Conservation (phyloP, 2,113 vertebrate species). For the Gobiocypris rarus region DNA sequence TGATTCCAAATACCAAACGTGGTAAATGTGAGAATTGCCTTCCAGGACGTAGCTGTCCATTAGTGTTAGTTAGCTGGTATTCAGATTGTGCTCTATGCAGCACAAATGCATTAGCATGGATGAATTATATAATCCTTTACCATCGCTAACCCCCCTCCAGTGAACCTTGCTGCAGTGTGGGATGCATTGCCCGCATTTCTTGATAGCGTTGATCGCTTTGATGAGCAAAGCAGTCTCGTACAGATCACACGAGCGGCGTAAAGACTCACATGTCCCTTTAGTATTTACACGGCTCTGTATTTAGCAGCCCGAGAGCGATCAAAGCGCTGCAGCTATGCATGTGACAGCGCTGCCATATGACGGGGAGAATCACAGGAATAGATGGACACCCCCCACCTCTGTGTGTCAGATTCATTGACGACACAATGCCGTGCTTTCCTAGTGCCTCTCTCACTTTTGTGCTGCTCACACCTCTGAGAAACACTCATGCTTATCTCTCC, state of each 20-base stretch:
- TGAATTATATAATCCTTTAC: constrained; percentile 18
- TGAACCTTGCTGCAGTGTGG: constrained; percentile 30
- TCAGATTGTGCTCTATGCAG: neutral
- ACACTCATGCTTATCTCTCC: constrained; percentile 38
- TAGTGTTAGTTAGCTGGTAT: neutral
- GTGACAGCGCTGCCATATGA: constrained; percentile 9
- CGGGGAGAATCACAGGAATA: constrained; percentile 14
- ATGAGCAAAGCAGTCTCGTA: neutral
- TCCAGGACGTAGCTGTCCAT: neutral
- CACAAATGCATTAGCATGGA: neutral
- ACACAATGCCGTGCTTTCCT: constrained; percentile 27
- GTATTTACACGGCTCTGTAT: constrained; percentile 27
- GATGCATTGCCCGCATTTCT: constrained; percentile 12
- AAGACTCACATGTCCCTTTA: neutral
- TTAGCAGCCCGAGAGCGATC: constrained; percentile 16
- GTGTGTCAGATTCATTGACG: neutral
- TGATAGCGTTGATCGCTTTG: neutral
- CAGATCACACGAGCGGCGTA: neutral
- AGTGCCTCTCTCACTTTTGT: constrained; percentile 37
- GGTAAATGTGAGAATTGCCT: neutral
- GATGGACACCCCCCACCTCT: constrained; percentile 21
- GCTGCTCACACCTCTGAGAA: constrained; percentile 45
- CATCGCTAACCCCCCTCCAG: constrained; percentile 33
- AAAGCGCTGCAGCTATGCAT: constrained; percentile 28
- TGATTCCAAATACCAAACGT: neutral